Base-by-base conservation (phyloP, 2,888 invertebrate species). In the Chymomyza procnemis region DNA sequence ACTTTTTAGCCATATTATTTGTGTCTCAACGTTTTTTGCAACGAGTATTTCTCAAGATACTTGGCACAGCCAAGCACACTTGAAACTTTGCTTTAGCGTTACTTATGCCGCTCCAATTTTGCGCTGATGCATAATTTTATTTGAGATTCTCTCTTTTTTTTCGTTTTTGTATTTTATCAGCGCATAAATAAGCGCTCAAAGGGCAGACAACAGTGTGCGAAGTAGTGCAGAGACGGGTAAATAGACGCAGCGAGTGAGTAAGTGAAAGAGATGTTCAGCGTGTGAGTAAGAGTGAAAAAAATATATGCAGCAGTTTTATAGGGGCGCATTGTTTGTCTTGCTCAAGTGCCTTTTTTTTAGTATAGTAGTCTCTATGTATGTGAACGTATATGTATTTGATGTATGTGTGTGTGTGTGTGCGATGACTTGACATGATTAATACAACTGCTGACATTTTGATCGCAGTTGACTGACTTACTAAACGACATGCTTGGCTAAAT, bases 371-470 rank as follows among this genome's bases (percentile, higher is more conserved):
- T 30, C 18, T 26, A 26, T 34, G 9, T 18, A 3, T 41, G 34
- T 41, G 34, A 12, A 12, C 3, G 54, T 12, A 64, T 57, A 61
- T 57, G 52, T 64, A 30, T 69, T 57, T 64, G 60, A 66, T 69
- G 69, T 48, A 26, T 14, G 65, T 56, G 62, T 57, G 52, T 69
- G 71, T 62, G 72, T 71, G 41, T 61, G 71, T 50, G 64, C 76
- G 75, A 73, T 79, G 77, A 80, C 78, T 81, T 88, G 88, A 88
- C 88, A 88, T 89, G 88, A 89, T 88, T 88, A 88, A 89, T 89
- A 76, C 75, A 71, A 75, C 77, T 84, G 88, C 86, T 89, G 88
- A 88, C 88, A 87, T 84, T 77, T 67, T 82, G 73, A 79, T 79
- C 75, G 80, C 75, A 87, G 85, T 82, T 78, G 83, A 84, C 87